Evolutionary conservation across 1,140 invertebrate genomes (phyloP).

Genomic region (Sarcophaga peregrina): DNA sequence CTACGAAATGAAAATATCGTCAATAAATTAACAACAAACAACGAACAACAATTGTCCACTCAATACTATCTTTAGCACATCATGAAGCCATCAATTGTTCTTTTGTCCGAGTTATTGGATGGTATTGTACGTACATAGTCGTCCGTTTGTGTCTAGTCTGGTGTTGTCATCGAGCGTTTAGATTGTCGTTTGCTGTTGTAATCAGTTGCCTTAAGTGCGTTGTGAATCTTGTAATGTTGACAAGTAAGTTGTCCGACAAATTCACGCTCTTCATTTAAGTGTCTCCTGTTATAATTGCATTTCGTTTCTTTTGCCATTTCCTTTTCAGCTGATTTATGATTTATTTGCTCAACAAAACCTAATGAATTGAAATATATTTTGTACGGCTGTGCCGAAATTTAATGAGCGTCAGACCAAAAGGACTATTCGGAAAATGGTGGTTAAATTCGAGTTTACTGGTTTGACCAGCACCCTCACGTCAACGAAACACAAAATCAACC

Average conservation of each 20-base stretch:
- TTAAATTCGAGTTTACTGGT: too few species aligned
- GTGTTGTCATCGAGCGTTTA: not conserved
- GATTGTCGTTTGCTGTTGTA: not conserved
- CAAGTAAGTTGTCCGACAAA: not conserved
- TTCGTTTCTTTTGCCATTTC: not conserved
- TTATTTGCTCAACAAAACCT: too few species aligned
- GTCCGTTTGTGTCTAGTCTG: not conserved
- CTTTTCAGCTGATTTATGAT: too few species aligned
- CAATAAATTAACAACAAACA: too few species aligned
- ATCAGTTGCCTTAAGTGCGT: conserved; percentile 2
- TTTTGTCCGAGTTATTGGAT: not conserved
- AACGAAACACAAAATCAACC: too few species aligned
- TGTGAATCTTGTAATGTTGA: not conserved
- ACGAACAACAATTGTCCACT: not conserved
- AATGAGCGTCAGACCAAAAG: too few species aligned
- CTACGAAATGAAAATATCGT: too few species aligned
- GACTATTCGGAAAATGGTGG: too few species aligned
- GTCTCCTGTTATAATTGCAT: conserved; percentile 7
- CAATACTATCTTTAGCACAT: not conserved
- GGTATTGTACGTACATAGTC: not conserved
- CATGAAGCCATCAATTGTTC: conserved; percentile 1
- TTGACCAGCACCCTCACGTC: too few species aligned
- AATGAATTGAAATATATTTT: too few species aligned
- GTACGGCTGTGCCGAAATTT: too few species aligned
- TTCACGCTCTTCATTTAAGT: not conserved